These are phyloP conservation scores for Hemithea aestivaria DNA, from an alignment of 2,888 invertebrate species.

Conservation along the genomic window DNA sequence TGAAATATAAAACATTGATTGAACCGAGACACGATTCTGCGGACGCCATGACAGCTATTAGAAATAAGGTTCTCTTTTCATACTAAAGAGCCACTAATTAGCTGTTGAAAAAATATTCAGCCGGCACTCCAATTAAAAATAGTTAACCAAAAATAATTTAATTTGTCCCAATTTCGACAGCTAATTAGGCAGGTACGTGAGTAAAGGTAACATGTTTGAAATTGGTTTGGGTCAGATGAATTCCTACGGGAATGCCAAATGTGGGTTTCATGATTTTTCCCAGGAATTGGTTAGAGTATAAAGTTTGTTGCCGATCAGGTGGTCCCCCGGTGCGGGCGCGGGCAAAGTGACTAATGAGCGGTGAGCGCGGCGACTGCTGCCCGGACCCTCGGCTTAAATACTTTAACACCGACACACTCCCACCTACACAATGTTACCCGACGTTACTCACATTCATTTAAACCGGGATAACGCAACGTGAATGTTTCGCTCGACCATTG, in stretches of 20 bases:
- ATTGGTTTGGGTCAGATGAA: slow-evolving; percentile 20
- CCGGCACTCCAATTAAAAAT: no score
- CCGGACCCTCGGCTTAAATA: slow-evolving; percentile 38
- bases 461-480: slow-evolving; percentile 14
- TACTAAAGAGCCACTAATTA: no score
- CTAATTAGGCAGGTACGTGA: no score
- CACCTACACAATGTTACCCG: slow-evolving; percentile 15
- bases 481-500: slow-evolving; percentile 4
- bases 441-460: slow-evolving; percentile 15
- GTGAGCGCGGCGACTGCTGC: slow-evolving; percentile 45
- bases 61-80: not conserved
- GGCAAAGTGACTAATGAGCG: slow-evolving; percentile 54
- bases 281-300: slow-evolving; percentile 39
- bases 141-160: no score
- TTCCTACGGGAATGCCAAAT: slow-evolving; percentile 27
- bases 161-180: slow-evolving; percentile 3
- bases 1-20: no score
- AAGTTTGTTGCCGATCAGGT: slow-evolving; percentile 46
- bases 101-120: no score
- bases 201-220: no score
- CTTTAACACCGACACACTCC: slow-evolving; percentile 29
- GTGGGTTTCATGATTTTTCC: slow-evolving; percentile 42
- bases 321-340: slow-evolving; percentile 33
- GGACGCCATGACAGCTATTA: slow-evolving; percentile 1
- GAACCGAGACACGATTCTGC: not conserved